Base-by-base conservation (phyloP, 2,888 invertebrate species). In the Malacosoma neustria region DNA sequence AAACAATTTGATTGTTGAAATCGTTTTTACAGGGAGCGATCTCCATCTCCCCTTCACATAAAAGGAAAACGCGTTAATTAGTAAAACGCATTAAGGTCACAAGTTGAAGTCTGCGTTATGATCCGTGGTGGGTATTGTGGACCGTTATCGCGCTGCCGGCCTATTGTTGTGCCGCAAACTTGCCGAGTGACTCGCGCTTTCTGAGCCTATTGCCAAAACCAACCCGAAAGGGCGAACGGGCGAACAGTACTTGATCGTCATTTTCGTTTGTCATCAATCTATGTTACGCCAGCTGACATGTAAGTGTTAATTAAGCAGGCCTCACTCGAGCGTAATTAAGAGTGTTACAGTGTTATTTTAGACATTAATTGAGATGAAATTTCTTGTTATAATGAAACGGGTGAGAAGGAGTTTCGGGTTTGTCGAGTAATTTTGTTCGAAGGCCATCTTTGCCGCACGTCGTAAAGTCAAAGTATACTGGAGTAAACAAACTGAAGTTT, bases 241-340 rank as follows among this genome's bases (percentile, higher is more conserved):
- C 61, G 56, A 62, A 68, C 67, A 63, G 65, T 63, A 70, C 67
- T 53, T 69, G 69, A 70, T 79, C 82, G 82, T 82, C 85, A 85
- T 81, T 81, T 77, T 81, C 79, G 74, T 77, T 76, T 84, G 84
- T 84, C 84, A 85, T 85, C 85, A 85, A 85, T 85, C 85, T 84
- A 81, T 77, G 84, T 85, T 82, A 82, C 72, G 66, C 63, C 59
- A 63, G 67, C 75, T 81, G 84, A 84, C 84, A 82, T 80, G 84
- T 76, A 84, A 84, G 84, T 85, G 82, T 82, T 85, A 85, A 85
- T 85, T 84, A 84, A 82, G 80, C 79, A 80, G 72, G 69, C 81
- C 82, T 72, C 79, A 81, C 82, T 81, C 81, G 72, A 72, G 72
- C 74, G 76, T 82, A 82, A 84, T 84, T 84, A 84, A 82, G 85